Evolutionary conservation across 2,888 invertebrate genomes (phyloP).

Genomic region (Linnaemya vulpina): DNA sequence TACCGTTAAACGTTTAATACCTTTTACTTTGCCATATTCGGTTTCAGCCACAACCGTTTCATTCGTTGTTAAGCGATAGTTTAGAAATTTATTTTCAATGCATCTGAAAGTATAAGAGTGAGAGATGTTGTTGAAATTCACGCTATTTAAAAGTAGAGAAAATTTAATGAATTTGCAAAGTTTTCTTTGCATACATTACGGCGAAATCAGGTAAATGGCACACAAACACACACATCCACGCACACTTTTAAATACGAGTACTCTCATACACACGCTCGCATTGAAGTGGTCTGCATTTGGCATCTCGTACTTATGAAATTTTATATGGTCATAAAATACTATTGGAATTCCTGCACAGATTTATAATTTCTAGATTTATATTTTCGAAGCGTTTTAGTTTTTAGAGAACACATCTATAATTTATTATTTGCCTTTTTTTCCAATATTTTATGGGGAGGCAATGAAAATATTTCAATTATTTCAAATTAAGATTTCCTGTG

Average conservation of each 20-base stretch:
- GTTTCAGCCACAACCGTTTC: constrained; percentile 79
- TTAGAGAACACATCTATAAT: neutral
- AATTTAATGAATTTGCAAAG: constrained; percentile 49
- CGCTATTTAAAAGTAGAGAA: constrained; percentile 1
- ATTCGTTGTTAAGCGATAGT: constrained; percentile 78
- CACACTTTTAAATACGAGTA: neutral
- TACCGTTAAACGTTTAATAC: constrained; percentile 78
- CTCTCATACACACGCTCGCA: neutral
- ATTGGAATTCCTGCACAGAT: constrained; percentile 13
- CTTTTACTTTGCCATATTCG: constrained; percentile 80
- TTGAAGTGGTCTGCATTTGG: neutral
- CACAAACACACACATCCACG: neutral
- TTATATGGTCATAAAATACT: neutral
- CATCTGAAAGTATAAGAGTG: constrained; percentile 73
- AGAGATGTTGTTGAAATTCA: constrained; percentile 7
- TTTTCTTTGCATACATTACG: constrained; percentile 46
- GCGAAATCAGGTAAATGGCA: constrained; percentile 19
- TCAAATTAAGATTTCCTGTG: neutral
- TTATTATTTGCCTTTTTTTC: neutral
- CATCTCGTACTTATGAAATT: neutral
- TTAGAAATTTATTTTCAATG: constrained; percentile 79
- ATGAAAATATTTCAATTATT: neutral
- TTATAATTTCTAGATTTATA: neutral
- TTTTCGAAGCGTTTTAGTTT: constrained; percentile 4
- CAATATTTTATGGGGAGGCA: neutral